A percentile compares a stretch with the other conserved stretches of the same genome.
Evolutionary conservation across 2,888 invertebrate genomes (phyloP).

Genomic region (Ichneumoninae sp.): DNA sequence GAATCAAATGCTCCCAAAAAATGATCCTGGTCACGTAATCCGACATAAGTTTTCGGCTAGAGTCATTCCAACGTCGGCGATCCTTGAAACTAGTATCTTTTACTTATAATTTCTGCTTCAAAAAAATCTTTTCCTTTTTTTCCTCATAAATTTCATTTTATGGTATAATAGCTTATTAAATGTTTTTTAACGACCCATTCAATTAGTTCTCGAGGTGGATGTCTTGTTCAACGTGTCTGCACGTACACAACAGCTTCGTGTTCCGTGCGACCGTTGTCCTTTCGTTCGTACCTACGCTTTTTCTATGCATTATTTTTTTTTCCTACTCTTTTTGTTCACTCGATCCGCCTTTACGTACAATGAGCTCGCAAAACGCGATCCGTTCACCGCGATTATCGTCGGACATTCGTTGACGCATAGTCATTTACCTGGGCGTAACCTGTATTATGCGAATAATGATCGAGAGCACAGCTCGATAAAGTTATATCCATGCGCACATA

Average conservation of each 20-base stretch:
- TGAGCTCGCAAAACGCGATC: conserved; percentile 54
- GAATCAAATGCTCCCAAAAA: too few relatives aligned
- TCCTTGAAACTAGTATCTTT: not conserved
- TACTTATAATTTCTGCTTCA: not conserved
- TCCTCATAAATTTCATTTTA: not conserved
- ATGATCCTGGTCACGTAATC: too few relatives aligned
- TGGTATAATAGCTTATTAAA: not conserved
- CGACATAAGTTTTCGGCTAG: not conserved
- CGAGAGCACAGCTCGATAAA: conserved; percentile 40
- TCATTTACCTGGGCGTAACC: conserved; percentile 58
- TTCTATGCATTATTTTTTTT: conserved; percentile 1
- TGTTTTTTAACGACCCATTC: not conserved
- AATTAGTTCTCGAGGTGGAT: not conserved
- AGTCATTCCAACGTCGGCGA: not conserved
- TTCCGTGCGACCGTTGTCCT: not conserved
- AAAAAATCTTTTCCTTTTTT: not conserved
- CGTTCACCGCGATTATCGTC: conserved; percentile 61
- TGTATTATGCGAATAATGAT: conserved; percentile 59
- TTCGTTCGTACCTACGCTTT: conserved; percentile 2
- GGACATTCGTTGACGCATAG: conserved; percentile 19
- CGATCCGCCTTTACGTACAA: conserved; percentile 27
- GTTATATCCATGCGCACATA: not conserved
- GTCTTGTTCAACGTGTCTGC: not conserved
- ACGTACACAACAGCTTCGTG: not conserved
- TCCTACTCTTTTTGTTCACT: not conserved